Evolutionary conservation across 2,113 vertebrate genomes (phyloP), one percentile per base, ranked within the genome.

Genomic region (Tetrao urogallus): DNA sequence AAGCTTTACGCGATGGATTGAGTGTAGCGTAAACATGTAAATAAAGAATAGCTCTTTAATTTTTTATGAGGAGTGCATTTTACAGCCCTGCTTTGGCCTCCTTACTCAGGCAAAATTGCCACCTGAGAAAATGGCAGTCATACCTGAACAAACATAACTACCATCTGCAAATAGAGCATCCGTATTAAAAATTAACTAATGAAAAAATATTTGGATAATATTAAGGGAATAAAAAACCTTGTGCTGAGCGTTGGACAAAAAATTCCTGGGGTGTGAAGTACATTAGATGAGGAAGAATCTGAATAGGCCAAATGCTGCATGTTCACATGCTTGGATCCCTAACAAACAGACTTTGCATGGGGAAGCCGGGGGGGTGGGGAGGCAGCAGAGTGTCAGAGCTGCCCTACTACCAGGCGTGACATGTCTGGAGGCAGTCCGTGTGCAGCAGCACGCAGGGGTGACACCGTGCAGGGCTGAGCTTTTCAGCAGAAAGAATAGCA

Each of bases 1-100:
- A 94, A 95, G 64, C 70, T 95, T 66, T 71, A 65, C 67, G 22
- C 6, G 30, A 74, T 73, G 74, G 58, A 95, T 93, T 97, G 92
- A 96, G 82, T 92, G 94, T 94, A 94, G 80, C 45, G 93, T 93
- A 94, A 95, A 89, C 72, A 94, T 92, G 57, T 85, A 80, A 93
- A 95, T 96, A 96, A 86, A 93, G 90, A 94, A 95, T 91, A 92
- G 79, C 74, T 88, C 88, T 95, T 91, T 97, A 97, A 93, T 95
- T 95, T 94, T 96, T 95, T 96, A 97, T 95, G 94, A 96, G 90
- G 88, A 93, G 18, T 94, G 70, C 93, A 95, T 97, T 96, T 95
- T 94, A 97, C 90, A 94, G 40, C 86, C 45, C 25, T 78, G 70
- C 70, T 96, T 95, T 73, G 91, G 82, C 63, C 74, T 91, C 81